A percentile compares a stretch with the other conserved stretches of the same genome.
Conservation (phyloP, 2,113 vertebrate genomes). For the Triplophysa rosa region DNA sequence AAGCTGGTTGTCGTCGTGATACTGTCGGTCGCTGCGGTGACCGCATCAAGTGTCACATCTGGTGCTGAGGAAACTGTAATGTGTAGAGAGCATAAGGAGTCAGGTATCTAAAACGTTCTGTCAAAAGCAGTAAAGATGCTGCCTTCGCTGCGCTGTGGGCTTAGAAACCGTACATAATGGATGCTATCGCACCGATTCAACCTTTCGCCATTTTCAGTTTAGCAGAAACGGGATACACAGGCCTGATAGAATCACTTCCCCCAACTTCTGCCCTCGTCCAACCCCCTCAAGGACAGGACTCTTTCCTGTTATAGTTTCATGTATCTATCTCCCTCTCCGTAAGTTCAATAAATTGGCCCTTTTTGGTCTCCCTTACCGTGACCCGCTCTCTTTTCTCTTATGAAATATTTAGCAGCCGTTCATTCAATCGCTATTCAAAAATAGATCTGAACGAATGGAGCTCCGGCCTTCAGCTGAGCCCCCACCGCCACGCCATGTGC, state of each 20-base stretch:
- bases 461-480: slow-evolving; percentile 48
- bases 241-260: slow-evolving; percentile 53
- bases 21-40: slow-evolving; percentile 11
- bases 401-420: slow-evolving; percentile 61
- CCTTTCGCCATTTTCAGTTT: slow-evolving; percentile 53
- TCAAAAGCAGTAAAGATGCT: slow-evolving; percentile 36
- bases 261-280: slow-evolving; percentile 12
- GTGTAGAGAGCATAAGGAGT: slow-evolving; percentile 49
- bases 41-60: slow-evolving; percentile 27
- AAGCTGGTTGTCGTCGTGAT: slow-evolving; percentile 10
- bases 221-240: slow-evolving; percentile 57
- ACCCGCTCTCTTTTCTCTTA: slow-evolving; percentile 53
- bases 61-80: slow-evolving; percentile 50
- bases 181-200: slow-evolving; percentile 48
- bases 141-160: slow-evolving; percentile 21
- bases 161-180: slow-evolving; percentile 31
- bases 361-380: slow-evolving; percentile 48
- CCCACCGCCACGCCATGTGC: slow-evolving; percentile 23
- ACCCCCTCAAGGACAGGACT: slow-evolving; percentile 53
- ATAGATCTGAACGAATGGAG: slow-evolving; percentile 56
- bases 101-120: slow-evolving; percentile 32
- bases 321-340: slow-evolving; percentile 48
- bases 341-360: slow-evolving; percentile 54
- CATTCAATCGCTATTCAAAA: slow-evolving; percentile 60
- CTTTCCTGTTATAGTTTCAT: slow-evolving; percentile 60